Base-by-base conservation (phyloP, 2,113 vertebrate species). In the Microcebus jonahi region DNA sequence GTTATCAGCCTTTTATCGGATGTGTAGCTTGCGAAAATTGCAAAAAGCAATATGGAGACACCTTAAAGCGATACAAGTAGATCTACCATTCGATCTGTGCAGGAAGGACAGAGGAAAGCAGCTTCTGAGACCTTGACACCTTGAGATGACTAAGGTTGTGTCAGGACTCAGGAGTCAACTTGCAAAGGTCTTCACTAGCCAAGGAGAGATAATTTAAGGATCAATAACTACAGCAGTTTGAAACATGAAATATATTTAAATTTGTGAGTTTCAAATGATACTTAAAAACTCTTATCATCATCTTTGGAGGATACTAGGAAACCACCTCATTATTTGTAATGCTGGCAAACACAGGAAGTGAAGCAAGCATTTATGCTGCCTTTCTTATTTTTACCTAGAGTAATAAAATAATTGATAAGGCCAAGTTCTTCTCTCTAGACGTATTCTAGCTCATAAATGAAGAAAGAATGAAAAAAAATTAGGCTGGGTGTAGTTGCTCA, bases 181-280 rank as follows among this genome's bases (percentile, higher is more conserved):
- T 75, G 82, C 76, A 71, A 67, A 57, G 29, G 29, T 48, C 73
- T 53, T 71, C 42, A 57, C n/a, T 65, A 77, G 31, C 53, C 21
- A 87, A 5, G 45, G 65, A 57, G 50, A 50, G 36, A 70, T 50
- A 86, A 25, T 79, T 42, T 65, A 31, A 90, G 17, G 27, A 42
- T 85, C 67, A 48, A 4, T 75, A 65, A 36, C 77, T 83, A 2
- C 63, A 84, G 1, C 71, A 34, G 31, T 57, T 80, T 81, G 29
- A 81, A 81, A 70, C 5, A 86, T 45, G 42, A 86, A 89, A 57
- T 85, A 45, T 68, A 42, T 81, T 92, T 67, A 75, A 85, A 68
- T 82, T 79, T 67, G 27, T 89, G 50, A 91, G 53, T 96, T 96
- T 75, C 80, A 91, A 42, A 88, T 73, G n/a, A 71, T 71, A 55